A percentile compares a stretch with the other conserved stretches of the same genome.
phyloP scores from a whole-genome alignment of 1,140 invertebrate species.

The Mesaphorura yosii region DNA sequence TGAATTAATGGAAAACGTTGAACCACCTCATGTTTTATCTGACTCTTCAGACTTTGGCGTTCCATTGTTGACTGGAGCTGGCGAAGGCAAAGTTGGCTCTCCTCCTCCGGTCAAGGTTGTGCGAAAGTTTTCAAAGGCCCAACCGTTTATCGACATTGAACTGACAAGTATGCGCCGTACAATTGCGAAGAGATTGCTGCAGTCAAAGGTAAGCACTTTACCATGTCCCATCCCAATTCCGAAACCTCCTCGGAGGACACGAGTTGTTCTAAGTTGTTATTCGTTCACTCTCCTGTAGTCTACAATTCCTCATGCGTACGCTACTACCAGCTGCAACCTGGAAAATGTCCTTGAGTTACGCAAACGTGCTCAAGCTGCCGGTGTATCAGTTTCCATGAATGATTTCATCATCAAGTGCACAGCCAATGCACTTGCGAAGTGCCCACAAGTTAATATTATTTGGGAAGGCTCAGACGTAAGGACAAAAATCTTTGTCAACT shows the following conservation, averaged over 20 bases:
- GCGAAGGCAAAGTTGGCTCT: no score
- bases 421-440: slow-evolving; percentile 44
- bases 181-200: slow-evolving; percentile 47
- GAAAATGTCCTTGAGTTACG: slow-evolving; percentile 40
- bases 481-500: no score
- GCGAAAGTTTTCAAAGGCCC: no score
- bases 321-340: slow-evolving; percentile 44
- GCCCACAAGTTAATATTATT: slow-evolving; percentile 50
- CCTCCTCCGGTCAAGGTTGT: no score
- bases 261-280: neutral
- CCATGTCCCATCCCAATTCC: no score
- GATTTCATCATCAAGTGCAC: slow-evolving; percentile 55
- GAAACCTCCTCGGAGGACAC: no score
- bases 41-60: neutral
- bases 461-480: slow-evolving; percentile 41
- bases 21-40: neutral
- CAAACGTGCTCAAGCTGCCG: slow-evolving; percentile 33
- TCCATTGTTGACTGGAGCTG: no score
- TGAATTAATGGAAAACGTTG: neutral
- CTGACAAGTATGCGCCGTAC: slow-evolving; percentile 38
- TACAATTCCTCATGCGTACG: slow-evolving; percentile 52
- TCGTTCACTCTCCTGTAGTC: slow-evolving; percentile 7
- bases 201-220: slow-evolving; percentile 46
- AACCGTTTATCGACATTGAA: slow-evolving; percentile 35
- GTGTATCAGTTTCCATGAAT: slow-evolving; percentile 49